These are phyloP conservation scores for Panagrolaimus sp. DNA, from an alignment of 1,140 invertebrate species.

Conservation along the genomic window DNA sequence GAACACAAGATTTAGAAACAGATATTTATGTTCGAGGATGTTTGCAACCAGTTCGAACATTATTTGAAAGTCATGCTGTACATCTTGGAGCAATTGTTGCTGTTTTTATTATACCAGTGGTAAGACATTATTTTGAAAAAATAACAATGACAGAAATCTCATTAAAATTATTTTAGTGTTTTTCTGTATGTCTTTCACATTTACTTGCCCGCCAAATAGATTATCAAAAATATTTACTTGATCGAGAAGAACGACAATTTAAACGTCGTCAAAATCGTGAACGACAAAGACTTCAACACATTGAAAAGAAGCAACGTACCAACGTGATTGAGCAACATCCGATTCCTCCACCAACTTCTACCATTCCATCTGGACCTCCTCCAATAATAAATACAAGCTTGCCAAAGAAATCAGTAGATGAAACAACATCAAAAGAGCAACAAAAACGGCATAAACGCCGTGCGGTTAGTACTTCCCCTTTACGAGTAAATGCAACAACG, in stretches of 20 bases:
- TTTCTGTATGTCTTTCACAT: constrained; percentile 49
- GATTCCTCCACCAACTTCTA: constrained; percentile 10
- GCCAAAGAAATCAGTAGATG: constrained; percentile 17
- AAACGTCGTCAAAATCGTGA: constrained; percentile 48
- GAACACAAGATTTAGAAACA: constrained; percentile 49
- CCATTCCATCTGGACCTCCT: constrained; percentile 7
- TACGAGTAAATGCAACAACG: neutral
- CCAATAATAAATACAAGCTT: neutral
- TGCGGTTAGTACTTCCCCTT: constrained; percentile 18
- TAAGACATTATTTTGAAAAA: constrained; percentile 28
- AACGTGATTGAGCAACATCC: constrained; percentile 11
- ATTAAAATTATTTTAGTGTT: constrained; percentile 40
- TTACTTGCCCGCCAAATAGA: constrained; percentile 57
- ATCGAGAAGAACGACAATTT: constrained; percentile 48
- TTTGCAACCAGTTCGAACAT: constrained; percentile 44
- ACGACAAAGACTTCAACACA: constrained; percentile 17
- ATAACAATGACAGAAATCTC: neutral
- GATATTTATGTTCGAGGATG: constrained; percentile 53
- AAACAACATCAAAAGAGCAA: constrained; percentile 17
- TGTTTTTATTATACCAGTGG: constrained; percentile 52
- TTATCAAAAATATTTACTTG: constrained; percentile 52
- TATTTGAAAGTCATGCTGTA: constrained; percentile 53
- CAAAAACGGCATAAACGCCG: constrained; percentile 17
- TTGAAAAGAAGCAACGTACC: constrained; percentile 4
- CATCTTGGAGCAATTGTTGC: constrained; percentile 51